Evolutionary conservation across 35 echinoderm and acorn worm species (phyloP).

Genomic region (Ophiothrix spiculata): DNA sequence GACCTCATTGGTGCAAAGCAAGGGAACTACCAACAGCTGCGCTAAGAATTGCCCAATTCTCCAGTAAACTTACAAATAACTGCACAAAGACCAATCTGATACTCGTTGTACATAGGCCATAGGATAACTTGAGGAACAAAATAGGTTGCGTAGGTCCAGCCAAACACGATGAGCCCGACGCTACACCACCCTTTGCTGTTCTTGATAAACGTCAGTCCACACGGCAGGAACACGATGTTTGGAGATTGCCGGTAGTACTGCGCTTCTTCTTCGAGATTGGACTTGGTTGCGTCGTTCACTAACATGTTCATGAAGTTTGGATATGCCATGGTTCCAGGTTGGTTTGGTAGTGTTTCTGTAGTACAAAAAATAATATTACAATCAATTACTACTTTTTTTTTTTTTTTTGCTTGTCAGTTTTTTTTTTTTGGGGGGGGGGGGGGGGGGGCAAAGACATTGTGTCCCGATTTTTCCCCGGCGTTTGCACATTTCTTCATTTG

Average conservation of each 20-base stretch:
- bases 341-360: too few species aligned
- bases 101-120: constrained; percentile 36
- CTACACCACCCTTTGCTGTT: constrained; percentile 30
- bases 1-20: too few species aligned
- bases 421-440: too few species aligned
- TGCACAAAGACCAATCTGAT: constrained; percentile 13
- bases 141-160: constrained; percentile 50
- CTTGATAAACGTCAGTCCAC: constrained; percentile 31
- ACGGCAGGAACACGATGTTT: constrained; percentile 34
- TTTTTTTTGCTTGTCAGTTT: too few species aligned
- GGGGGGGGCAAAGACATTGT: too few species aligned
- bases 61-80: constrained; percentile 38
- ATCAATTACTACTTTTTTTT: too few species aligned
- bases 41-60: too few species aligned
- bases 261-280: constrained; percentile 1
- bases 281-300: not conserved
- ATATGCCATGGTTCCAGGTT: not conserved
- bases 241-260: constrained; percentile 31
- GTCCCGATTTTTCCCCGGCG: too few species aligned
- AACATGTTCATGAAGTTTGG: not conserved
- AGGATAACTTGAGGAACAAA: constrained; percentile 48
- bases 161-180: constrained; percentile 27
- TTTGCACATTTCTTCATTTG: too few species aligned
- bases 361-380: too few species aligned
- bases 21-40: too few species aligned